Conservation (phyloP, 2,888 invertebrate species). For the Mamestra brassicae region DNA sequence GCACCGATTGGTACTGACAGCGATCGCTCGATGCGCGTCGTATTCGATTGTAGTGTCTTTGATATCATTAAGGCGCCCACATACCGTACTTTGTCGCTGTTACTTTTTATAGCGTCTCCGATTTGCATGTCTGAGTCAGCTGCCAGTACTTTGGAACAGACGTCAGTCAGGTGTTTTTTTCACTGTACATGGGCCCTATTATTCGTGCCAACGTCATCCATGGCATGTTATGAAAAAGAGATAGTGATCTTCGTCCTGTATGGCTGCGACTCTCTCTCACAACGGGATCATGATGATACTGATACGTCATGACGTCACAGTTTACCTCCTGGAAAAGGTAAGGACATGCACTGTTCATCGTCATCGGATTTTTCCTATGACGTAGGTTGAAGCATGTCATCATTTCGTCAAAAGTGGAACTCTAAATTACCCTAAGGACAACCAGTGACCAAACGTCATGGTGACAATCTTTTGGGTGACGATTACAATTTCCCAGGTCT, state of each 20-base stretch:
- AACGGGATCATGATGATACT: background rate
- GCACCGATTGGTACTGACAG: conserved; percentile 50
- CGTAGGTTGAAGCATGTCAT: background rate
- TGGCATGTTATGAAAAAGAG: background rate
- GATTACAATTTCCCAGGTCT: conserved; percentile 7
- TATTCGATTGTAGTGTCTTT: conserved; percentile 52
- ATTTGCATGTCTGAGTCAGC: conserved; percentile 55
- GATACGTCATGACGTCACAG: background rate
- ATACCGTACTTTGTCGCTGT: conserved; percentile 44
- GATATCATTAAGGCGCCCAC: conserved; percentile 58
- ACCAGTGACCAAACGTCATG: conserved; percentile 4
- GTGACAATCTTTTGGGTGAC: conserved; percentile 6
- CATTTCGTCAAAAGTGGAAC: conserved; percentile 1
- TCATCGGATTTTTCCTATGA: conserved; percentile 14
- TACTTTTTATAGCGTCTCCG: conserved; percentile 45
- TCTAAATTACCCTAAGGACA: conserved; percentile 13
- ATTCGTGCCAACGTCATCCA: background rate
- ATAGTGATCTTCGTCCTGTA: background rate
- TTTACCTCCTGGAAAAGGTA: background rate
- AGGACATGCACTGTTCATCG: background rate
- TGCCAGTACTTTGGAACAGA: conserved; percentile 5
- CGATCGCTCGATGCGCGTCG: conserved; percentile 47
- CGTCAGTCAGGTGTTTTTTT: conserved; percentile 26
- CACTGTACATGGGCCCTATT: background rate
- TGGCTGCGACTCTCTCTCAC: background rate